Base-by-base conservation (phyloP, 2,113 vertebrate species). In the Indri indri region DNA sequence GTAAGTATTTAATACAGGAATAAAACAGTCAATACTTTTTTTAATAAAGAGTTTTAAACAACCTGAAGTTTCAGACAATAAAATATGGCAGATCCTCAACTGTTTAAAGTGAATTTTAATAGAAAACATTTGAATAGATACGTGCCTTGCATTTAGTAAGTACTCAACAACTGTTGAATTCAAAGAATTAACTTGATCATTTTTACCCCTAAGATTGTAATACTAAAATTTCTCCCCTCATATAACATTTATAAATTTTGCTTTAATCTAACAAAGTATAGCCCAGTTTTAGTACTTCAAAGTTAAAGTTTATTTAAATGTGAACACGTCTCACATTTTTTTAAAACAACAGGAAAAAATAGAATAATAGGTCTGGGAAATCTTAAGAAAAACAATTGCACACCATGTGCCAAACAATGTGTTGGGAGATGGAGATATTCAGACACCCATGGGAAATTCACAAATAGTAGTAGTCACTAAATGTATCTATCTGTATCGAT, bases 51-150 rank as follows among this genome's bases (percentile, higher is more conserved):
- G 16, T 82, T 95, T 68, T 83, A 83, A 90, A 70, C 63, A 34
- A 82, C 18, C 16, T 27, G 87, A 63, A 94, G 18, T 97, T 91
- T 95, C 85, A 91, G 65, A 76, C 71, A 77, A 88, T 74, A 94
- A 85, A 92, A 95, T 34, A 71, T 12, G 25, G 57, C 47, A 95
- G 59, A 40, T 88, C 50, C 20, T 82, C 77, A 93, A 74, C 17
- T 86, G 50, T 82, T 94, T 76, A 61, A 95, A 85, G 42, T 88
- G 93, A 88, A 91, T 73, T 93, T 94, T 85, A 85, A 79, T 11
- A 84, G 68, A 81, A 95, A 97, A 90, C 32, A 94, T 82, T 22
- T 57, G 30, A 94, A 89, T 65, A 94, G 71, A 86, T 70, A 61
- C 45, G 20, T 77, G 40, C 18, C 34, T 97, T 88, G 22, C 16